phyloP scores from a whole-genome alignment of 2,113 vertebrate genomes.

The Callithrix jacchus region DNA sequence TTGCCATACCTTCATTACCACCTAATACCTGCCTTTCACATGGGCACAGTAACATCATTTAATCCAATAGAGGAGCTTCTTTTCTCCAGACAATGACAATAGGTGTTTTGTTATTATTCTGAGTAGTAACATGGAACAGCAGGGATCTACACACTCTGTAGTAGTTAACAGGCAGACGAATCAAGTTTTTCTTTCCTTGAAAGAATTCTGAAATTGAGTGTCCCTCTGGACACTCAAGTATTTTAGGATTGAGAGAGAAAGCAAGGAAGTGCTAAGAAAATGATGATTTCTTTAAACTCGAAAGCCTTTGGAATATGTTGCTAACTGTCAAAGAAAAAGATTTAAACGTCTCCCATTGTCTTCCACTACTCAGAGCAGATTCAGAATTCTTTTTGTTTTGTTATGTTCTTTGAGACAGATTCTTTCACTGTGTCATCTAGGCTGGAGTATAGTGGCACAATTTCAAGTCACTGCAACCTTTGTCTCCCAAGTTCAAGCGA shows the following conservation, averaged over 20 bases:
- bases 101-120: neutral
- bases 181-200: neutral
- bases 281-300: neutral
- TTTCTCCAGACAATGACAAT: conserved; percentile 44
- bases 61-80: neutral
- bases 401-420: too few relatives aligned
- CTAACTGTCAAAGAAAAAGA: neutral
- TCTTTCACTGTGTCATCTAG: too few relatives aligned
- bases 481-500: too few relatives aligned
- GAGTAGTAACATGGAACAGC: neutral
- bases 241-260: neutral
- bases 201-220: conserved; percentile 47
- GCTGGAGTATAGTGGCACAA: too few relatives aligned
- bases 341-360: conserved; percentile 2
- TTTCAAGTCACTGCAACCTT: too few relatives aligned
- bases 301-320: neutral
- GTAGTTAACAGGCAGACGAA: neutral
- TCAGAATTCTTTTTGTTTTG: neutral
- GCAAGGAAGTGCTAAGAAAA: neutral
- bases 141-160: neutral
- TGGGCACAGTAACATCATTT: conserved; percentile 64
- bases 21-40: conserved; percentile 72
- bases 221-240: too few relatives aligned
- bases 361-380: neutral
- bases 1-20: conserved; percentile 73